Conservation (phyloP, 2,113 vertebrate species). For the Arothron firmamentum region DNA sequence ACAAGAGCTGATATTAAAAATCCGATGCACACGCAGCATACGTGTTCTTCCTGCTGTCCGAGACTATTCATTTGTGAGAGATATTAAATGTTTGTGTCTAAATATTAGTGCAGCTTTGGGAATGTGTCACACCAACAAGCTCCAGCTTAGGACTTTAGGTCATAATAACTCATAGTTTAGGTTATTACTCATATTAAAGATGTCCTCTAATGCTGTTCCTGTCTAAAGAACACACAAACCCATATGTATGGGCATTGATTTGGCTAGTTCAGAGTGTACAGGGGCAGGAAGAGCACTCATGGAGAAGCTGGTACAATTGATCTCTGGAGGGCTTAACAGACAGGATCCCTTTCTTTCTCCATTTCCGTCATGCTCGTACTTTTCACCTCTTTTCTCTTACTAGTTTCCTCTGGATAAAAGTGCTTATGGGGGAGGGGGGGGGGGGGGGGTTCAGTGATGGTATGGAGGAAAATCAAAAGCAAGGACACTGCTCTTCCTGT, state of each 20-base stretch:
- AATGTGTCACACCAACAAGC: too few relatives aligned
- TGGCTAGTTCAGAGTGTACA: slow-evolving; percentile 48
- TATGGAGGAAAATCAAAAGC: slow-evolving; percentile 19
- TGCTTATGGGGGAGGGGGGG: slow-evolving; percentile 65
- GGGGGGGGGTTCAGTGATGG: slow-evolving; percentile 39
- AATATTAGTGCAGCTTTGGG: too few relatives aligned
- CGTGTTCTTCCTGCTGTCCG: too few relatives aligned
- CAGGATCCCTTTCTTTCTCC: slow-evolving; percentile 38
- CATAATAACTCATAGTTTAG: too few relatives aligned
- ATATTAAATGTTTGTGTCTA: too few relatives aligned
- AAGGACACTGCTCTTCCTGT: slow-evolving; percentile 22
- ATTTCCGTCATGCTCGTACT: slow-evolving; percentile 1
- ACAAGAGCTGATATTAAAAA: too few relatives aligned
- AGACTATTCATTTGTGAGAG: too few relatives aligned
- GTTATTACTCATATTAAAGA: too few relatives aligned
- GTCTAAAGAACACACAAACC: slow-evolving; percentile 5
- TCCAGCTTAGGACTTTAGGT: too few relatives aligned
- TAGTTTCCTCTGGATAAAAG: slow-evolving; percentile 50
- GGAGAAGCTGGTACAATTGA: slow-evolving; percentile 77
- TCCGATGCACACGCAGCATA: too few relatives aligned
- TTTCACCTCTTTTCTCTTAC: slow-evolving; percentile 1
- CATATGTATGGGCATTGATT: slow-evolving; percentile 60
- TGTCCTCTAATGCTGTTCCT: slow-evolving; percentile 4
- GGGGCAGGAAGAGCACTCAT: slow-evolving; percentile 61
- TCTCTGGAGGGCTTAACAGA: slow-evolving; percentile 65